Evolutionary conservation across 2,797 vertebrate genomes (phyloP), one percentile per base, ranked within the genome.

Genomic region (Rhynchotus rufescens): DNA sequence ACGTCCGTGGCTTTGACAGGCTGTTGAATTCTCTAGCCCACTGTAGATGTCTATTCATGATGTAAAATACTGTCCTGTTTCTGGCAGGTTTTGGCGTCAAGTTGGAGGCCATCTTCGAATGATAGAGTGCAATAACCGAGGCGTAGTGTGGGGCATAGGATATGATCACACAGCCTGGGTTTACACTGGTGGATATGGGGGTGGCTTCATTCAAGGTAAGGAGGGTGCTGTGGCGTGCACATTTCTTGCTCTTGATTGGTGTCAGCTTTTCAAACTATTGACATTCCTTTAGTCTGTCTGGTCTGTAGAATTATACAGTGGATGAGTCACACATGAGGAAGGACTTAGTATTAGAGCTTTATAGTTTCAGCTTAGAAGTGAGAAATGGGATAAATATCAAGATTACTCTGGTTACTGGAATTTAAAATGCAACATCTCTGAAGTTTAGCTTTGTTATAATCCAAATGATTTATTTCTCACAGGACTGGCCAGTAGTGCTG

Each of bases 61-160:
- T 69, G 44, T 77, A 38, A 77, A 65, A n/a, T 8, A 1, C 21
- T 57, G 45, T 66, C 42, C 42, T 61, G 30, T 54, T 34, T 42
- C 49, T 72, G 88, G 32, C 95, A 99, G 99, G 99, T 99, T 99
- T 95, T 99, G 99, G 99, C 97, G 98, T 23, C 99, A 99, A 95
- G 97, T 99, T 11, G 99, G 99, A 62, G 99, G 99, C 15, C 99
- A 99, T 93, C 97, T 99, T 57, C 98, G 98, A 5, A 10, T 98
- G 76, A 95, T 99, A 17, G 99, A 99, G 96, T 98, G 98, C 93
- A 99, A 98, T 93, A 97, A 98, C 80, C 96, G 93, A 4, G 99
- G 99, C 8, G 97, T 99, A 17, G 99, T 99, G 49, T 99, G 99
- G 99, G 99, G 99, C 61, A 88, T 99, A 2, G 99, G 99, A 75